Percentiles rank a stretch among this genome's conserved stretches.
Conservation (phyloP, 2,888 invertebrate species). For the Carabus problematicus region DNA sequence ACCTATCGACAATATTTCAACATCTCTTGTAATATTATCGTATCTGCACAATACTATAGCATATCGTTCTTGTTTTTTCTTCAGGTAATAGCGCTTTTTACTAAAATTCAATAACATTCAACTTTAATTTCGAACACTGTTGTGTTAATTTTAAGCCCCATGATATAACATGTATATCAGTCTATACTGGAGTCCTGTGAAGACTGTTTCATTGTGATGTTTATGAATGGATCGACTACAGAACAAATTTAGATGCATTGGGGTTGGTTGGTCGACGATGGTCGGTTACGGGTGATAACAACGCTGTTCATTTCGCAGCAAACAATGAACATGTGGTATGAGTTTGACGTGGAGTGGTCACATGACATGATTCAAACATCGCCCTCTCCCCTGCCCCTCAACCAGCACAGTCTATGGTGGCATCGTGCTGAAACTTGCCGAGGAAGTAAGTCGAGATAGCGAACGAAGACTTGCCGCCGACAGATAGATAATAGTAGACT, state of each 20-base stretch:
- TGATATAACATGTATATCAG: no score
- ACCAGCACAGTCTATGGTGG: neutral
- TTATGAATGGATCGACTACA: neutral
- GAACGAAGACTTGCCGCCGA: neutral
- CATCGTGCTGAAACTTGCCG: neutral
- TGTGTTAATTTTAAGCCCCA: no score
- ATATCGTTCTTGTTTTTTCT: no score
- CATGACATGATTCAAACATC: conserved; percentile 7
- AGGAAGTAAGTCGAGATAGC: no score
- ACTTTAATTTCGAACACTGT: no score
- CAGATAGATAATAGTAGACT: conserved; percentile 16
- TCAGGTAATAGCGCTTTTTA: no score
- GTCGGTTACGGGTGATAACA: conserved; percentile 24
- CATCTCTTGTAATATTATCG: no score
- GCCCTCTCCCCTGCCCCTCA: neutral
- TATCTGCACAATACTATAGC: no score
- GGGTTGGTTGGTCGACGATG: neutral
- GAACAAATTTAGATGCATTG: neutral
- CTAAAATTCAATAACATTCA: no score
- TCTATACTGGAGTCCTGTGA: no score
- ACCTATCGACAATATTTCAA: no score
- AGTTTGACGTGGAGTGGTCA: conserved; percentile 14
- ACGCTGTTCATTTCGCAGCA: conserved; percentile 24
- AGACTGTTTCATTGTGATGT: no score
- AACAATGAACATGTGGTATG: conserved; percentile 16